These are phyloP conservation scores for Drosophila repleta DNA, from an alignment of 1,140 invertebrate genomes.

Conservation along the genomic window DNA sequence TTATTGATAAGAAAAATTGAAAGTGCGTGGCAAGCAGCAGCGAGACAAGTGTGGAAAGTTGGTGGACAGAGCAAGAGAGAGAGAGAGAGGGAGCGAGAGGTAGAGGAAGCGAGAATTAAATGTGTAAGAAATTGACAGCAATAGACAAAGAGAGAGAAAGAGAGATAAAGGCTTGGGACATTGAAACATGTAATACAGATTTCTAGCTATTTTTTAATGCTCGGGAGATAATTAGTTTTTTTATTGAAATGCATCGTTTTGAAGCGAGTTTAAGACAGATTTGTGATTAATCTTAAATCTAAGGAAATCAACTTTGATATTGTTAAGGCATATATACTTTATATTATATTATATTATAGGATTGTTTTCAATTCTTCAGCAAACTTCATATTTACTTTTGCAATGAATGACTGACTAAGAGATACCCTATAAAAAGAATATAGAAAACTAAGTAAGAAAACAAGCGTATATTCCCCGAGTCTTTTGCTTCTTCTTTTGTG, in stretches of 20 bases:
- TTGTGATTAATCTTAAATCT: no score
- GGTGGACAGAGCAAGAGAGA: neutral
- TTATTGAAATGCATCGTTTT: neutral
- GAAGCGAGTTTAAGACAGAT: neutral
- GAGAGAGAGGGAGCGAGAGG: neutral
- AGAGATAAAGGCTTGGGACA: constrained; percentile 10
- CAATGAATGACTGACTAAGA: no score
- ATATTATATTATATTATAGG: no score
- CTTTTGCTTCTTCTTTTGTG: no score
- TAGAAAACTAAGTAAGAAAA: no score
- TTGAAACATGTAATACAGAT: neutral
- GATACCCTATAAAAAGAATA: no score
- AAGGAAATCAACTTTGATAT: no score
- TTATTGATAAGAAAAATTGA: constrained; percentile 77
- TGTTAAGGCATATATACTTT: no score
- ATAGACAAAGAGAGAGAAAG: neutral
- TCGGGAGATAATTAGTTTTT: neutral
- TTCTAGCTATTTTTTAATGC: neutral
- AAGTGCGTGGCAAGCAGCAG: constrained; percentile 63
- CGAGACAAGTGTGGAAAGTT: constrained; percentile 18
- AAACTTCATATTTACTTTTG: no score
- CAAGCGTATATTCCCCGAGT: no score
- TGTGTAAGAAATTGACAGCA: no score
- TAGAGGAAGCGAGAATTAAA: neutral
- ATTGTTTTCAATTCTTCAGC: no score